Evolutionary conservation across 2,797 vertebrate genomes (phyloP), one percentile per base, ranked within the genome.

Genomic region (Acrossocheilus fasciatus): DNA sequence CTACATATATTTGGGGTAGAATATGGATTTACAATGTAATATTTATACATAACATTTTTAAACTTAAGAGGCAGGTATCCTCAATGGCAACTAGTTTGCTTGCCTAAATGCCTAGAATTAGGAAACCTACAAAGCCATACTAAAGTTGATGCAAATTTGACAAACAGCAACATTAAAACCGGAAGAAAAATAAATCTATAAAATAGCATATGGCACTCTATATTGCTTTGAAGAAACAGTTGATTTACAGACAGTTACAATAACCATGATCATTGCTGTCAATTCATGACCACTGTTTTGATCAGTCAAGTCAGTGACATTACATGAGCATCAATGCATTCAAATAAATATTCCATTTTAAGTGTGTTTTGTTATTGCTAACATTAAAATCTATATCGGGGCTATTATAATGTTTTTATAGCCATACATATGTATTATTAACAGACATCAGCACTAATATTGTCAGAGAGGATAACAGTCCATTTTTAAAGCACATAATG

Each of bases 401-500:
- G 91, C 90, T 93, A 93, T 92, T 77, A 86, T 86, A 93, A 73
- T 59, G 9, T 75, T 59, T 74, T 23, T 72, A 82, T 84, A 87
- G 75, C 59, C 84, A 86, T 69, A 81, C n/a, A 81, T 69, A 43
- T 68, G n/a, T 87, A 88, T 91, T 92, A 86, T 91, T 92, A 86
- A 88, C 82, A 87, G 83, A 91, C 83, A 89, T 84, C 83, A 91
- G 86, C 75, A 90, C 88, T 87, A 84, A 90, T 90, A 89, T 90
- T 88, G 45, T 93, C 91, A 95, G 91, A 93, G 88, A 90, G 94
- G 92, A 91, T 95, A 95, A 95, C 94, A 95, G 94, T 96, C 95
- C 87, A 75, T 89, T 91, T 91, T 92, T 89, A 87, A 90, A 86
- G 88, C 89, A 90, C 90, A 88, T 82, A 89, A 92, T 87, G 92